These are phyloP conservation scores for Zalophus californianus DNA, from an alignment of 2,797 vertebrate species.

Conservation along the genomic window DNA sequence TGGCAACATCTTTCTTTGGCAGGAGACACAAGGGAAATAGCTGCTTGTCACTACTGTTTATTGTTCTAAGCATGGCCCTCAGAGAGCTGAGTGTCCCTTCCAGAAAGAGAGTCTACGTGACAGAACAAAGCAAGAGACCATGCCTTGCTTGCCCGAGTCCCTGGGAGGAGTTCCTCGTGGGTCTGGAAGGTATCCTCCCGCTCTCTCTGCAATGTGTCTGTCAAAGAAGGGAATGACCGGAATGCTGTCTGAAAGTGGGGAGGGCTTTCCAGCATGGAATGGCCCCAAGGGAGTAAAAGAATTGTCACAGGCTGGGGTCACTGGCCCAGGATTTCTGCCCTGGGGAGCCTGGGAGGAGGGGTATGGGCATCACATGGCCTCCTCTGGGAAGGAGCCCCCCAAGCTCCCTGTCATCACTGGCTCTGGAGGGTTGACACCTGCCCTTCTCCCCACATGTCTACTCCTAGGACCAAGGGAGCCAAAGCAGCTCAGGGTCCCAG, in stretches of 20 bases:
- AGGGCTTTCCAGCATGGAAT: not conserved
- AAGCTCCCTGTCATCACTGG: not conserved
- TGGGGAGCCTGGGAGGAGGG: not conserved
- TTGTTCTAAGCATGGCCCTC: not conserved
- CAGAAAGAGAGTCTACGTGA: not conserved
- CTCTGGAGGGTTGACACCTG: not conserved
- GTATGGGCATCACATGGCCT: not conserved
- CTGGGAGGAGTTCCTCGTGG: not conserved
- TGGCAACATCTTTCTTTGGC: not conserved
- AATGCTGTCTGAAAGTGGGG: not conserved
- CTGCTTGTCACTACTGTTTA: not conserved
- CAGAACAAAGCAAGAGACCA: not conserved
- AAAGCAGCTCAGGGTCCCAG: not conserved
- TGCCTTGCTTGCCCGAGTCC: not conserved
- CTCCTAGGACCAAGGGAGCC: not conserved
- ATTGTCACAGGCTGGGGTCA: no score
- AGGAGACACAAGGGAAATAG: not conserved
- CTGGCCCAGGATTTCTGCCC: not conserved
- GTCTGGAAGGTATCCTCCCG: not conserved
- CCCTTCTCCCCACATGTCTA: not conserved
- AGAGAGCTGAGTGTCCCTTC: not conserved
- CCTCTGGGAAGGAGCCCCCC: not conserved
- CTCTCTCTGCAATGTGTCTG: not conserved
- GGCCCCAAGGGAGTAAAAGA: not conserved
- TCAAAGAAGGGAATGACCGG: not conserved